Evolutionary conservation across 2,888 invertebrate species (phyloP).

Genomic region (Lasioglossum marginatum): DNA sequence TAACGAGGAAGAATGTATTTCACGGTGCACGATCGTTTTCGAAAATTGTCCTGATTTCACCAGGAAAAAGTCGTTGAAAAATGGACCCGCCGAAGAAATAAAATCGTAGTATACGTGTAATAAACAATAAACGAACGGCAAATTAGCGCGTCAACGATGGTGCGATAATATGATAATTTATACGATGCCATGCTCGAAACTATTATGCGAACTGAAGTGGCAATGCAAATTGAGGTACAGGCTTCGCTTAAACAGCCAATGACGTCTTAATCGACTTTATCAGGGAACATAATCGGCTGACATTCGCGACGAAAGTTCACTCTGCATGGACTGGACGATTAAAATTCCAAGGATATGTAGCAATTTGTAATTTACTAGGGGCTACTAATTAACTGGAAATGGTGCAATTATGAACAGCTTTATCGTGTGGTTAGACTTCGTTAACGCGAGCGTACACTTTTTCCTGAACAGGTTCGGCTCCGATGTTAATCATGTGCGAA

Average conservation of each 20-base stretch:
- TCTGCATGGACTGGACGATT: background rate
- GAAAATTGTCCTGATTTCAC: background rate
- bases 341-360: constrained; percentile 1
- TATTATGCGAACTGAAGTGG: background rate
- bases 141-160: background rate
- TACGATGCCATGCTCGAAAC: background rate
- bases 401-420: background rate
- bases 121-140: background rate
- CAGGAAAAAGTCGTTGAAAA: background rate
- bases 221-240: background rate
- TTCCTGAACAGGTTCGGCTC: background rate
- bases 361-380: constrained; percentile 4
- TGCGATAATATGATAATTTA: background rate
- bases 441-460: background rate
- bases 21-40: background rate
- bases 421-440: background rate
- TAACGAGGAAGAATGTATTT: background rate
- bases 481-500: background rate
- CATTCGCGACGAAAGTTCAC: background rate
- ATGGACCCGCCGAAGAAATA: background rate
- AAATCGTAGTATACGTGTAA: background rate
- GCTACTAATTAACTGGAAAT: constrained; percentile 3
- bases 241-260: background rate
- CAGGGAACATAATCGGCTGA: background rate
- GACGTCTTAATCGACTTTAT: background rate